These are phyloP conservation scores for Sphenodon punctatus DNA, from an alignment of 2,797 vertebrate species.

Conservation along the genomic window DNA sequence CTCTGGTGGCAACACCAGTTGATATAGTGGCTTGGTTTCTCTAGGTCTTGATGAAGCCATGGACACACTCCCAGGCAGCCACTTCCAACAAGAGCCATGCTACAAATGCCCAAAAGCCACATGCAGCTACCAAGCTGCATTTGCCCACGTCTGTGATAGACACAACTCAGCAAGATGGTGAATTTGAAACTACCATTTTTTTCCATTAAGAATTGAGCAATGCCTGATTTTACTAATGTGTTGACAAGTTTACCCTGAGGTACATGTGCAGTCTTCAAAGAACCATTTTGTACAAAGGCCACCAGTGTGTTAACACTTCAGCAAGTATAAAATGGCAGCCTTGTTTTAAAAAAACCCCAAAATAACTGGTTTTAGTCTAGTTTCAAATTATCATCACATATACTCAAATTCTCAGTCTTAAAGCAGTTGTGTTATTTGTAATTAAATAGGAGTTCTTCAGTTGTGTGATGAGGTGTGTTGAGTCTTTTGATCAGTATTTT, in stretches of 20 bases:
- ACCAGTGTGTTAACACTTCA: not conserved
- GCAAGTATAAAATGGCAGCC: not conserved
- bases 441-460: no score
- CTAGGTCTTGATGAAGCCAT: no score
- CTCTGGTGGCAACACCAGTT: no score
- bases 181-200: not conserved
- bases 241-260: not conserved
- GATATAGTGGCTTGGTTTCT: no score
- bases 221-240: not conserved
- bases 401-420: not conserved
- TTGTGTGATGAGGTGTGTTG: not conserved
- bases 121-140: no score
- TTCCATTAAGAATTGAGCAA: fast-evolving
- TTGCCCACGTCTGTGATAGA: no score
- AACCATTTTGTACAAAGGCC: not conserved
- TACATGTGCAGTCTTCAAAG: not conserved
- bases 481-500: not conserved
- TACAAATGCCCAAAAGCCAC: no score
- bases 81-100: no score
- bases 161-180: no score
- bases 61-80: no score
- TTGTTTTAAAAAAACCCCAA: not conserved
- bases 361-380: fast-evolving
- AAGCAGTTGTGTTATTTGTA: no score
- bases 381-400: no score